Percentiles rank a stretch among this genome's conserved stretches.
Evolutionary conservation across 2,888 invertebrate genomes (phyloP).

Genomic region (Pterobdella sp.): DNA sequence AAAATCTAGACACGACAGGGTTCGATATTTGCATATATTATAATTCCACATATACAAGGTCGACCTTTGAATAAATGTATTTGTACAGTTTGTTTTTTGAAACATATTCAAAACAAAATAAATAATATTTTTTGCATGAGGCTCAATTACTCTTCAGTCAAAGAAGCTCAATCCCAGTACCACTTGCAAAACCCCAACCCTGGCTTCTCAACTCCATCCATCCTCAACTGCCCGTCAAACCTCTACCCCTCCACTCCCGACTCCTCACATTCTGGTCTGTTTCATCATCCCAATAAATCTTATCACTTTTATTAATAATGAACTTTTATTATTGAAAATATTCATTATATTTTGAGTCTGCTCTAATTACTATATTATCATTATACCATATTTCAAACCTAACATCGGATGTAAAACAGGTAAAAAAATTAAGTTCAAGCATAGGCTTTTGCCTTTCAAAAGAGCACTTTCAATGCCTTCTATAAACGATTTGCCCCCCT

Average conservation of each 20-base stretch:
- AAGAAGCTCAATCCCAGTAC: constrained; percentile 28
- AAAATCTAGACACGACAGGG: too few species aligned
- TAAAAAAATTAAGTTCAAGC: constrained; percentile 8
- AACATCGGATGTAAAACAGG: background rate
- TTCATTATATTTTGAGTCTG: background rate
- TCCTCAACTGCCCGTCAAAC: constrained; percentile 1
- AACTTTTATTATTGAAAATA: background rate
- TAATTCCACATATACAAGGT: too few species aligned
- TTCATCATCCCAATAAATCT: background rate
- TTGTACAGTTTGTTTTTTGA: too few species aligned
- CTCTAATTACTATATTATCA: background rate
- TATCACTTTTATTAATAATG: background rate
- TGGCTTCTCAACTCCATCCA: constrained; percentile 27
- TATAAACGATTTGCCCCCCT: constrained; percentile 18
- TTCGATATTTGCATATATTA: too few species aligned
- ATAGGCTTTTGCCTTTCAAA: constrained; percentile 16
- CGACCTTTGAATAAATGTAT: too few species aligned
- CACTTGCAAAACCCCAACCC: background rate
- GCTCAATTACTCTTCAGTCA: too few species aligned
- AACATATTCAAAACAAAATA: too few species aligned
- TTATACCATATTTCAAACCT: too few species aligned
- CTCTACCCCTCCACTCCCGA: constrained; percentile 6
- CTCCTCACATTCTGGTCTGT: background rate
- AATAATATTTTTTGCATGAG: too few species aligned
- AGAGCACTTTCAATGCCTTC: constrained; percentile 30